Conservation (phyloP, 2,888 invertebrate genomes). For the Cinara cedri region DNA sequence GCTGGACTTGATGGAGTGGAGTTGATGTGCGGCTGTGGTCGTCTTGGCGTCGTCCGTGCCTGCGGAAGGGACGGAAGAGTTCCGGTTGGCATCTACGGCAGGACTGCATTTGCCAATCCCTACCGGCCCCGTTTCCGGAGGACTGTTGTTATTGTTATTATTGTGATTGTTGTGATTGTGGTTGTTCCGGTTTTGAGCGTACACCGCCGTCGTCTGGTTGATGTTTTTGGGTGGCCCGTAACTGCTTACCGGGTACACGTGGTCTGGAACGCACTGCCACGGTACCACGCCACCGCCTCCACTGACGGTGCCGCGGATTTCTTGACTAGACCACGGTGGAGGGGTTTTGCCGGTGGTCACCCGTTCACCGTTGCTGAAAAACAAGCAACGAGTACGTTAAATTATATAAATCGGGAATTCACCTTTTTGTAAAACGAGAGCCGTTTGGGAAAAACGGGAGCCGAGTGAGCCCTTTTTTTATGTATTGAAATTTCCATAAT, state of each 20-base stretch:
- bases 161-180: not conserved
- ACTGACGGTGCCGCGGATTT: slow-evolving; percentile 59
- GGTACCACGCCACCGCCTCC: slow-evolving; percentile 53
- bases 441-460: too few relatives aligned
- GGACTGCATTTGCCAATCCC: not conserved
- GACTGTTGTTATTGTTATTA: slow-evolving; percentile 23
- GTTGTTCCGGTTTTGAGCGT: slow-evolving; percentile 19
- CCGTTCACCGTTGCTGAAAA: slow-evolving; percentile 3
- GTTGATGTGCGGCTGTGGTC: not conserved
- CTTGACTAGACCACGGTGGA: slow-evolving; percentile 58
- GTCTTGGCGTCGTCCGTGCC: slow-evolving; percentile 3
- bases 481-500: too few relatives aligned
- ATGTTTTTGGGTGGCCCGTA: slow-evolving; percentile 41
- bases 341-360: slow-evolving; percentile 34
- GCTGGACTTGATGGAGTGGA: slow-evolving; percentile 44
- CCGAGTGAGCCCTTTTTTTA: too few relatives aligned
- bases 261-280: slow-evolving; percentile 55
- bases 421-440: too few relatives aligned
- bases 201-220: slow-evolving; percentile 38
- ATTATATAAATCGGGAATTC: too few relatives aligned
- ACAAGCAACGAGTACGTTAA: not conserved
- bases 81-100: not conserved
- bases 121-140: slow-evolving; percentile 33
- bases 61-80: not conserved
- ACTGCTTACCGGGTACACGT: slow-evolving; percentile 34